Evolutionary conservation across 2,888 invertebrate species (phyloP).

Genomic region (Notodonta ziczac): DNA sequence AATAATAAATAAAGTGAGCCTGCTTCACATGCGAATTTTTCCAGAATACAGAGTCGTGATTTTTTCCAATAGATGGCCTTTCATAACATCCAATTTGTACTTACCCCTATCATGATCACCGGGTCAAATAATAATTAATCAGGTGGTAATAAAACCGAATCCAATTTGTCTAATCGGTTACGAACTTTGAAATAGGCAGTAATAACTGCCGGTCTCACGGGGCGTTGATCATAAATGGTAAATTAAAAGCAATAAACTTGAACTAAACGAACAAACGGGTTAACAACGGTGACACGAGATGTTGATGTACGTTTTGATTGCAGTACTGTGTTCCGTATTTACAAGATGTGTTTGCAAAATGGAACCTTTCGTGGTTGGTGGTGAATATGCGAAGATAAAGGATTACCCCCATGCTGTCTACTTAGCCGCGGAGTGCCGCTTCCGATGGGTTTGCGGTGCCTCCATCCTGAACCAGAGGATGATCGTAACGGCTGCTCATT

Average conservation of each 20-base stretch:
- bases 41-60: too few species aligned
- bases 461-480: constrained; percentile 44
- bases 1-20: too few species aligned
- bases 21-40: too few species aligned
- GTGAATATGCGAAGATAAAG: constrained; percentile 17
- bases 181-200: constrained; percentile 15
- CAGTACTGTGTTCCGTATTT: constrained; percentile 9
- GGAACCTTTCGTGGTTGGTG: constrained; percentile 37
- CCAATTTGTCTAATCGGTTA: constrained; percentile 16
- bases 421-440: constrained; percentile 16
- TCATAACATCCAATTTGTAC: too few species aligned
- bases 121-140: background rate
- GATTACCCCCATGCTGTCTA: constrained; percentile 32
- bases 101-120: background rate
- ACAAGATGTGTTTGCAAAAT: constrained; percentile 15
- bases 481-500: constrained; percentile 45
- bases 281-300: background rate
- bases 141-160: constrained; percentile 15
- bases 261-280: background rate
- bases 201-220: constrained; percentile 10
- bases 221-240: constrained; percentile 17
- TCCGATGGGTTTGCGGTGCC: constrained; percentile 37
- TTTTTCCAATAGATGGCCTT: too few species aligned
- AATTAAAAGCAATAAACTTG: constrained; percentile 28
- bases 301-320: constrained; percentile 5